Evolutionary conservation across 2,797 vertebrate genomes (phyloP).

Genomic region (Coendou prehensilis): DNA sequence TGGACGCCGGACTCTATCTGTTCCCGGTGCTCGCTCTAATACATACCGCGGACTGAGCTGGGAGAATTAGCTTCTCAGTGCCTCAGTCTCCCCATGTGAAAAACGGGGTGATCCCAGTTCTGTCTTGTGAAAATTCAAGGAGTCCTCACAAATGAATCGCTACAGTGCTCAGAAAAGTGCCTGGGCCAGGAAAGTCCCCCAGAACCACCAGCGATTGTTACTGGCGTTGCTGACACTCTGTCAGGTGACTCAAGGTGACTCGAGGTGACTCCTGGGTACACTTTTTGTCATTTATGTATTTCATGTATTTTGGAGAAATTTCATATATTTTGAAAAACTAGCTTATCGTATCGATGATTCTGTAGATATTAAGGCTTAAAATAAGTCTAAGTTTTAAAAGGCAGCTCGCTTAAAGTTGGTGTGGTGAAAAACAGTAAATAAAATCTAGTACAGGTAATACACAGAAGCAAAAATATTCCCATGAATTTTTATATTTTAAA

Average conservation of each 20-base stretch:
- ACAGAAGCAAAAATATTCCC: slow-evolving; percentile 37
- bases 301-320: slow-evolving; percentile 5
- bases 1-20: neutral
- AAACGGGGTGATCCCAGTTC: neutral
- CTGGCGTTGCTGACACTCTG: neutral
- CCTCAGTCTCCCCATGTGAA: neutral
- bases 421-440: slow-evolving; percentile 47
- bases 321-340: neutral
- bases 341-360: neutral
- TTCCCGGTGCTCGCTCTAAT: neutral
- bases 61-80: neutral
- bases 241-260: neutral
- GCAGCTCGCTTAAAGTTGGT: neutral
- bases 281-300: neutral
- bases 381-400: slow-evolving; percentile 11
- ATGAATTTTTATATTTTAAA: slow-evolving; percentile 40
- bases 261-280: neutral
- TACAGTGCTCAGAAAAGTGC: no score
- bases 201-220: no score
- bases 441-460: neutral
- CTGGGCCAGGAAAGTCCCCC: no score
- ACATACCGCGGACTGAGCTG: neutral
- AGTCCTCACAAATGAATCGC: no score
- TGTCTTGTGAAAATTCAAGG: no score
- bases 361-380: neutral